A percentile compares a stretch with the other conserved stretches of the same genome.
Evolutionary conservation across 2,113 vertebrate genomes (phyloP).

Genomic region (Aegithalos caudatus): DNA sequence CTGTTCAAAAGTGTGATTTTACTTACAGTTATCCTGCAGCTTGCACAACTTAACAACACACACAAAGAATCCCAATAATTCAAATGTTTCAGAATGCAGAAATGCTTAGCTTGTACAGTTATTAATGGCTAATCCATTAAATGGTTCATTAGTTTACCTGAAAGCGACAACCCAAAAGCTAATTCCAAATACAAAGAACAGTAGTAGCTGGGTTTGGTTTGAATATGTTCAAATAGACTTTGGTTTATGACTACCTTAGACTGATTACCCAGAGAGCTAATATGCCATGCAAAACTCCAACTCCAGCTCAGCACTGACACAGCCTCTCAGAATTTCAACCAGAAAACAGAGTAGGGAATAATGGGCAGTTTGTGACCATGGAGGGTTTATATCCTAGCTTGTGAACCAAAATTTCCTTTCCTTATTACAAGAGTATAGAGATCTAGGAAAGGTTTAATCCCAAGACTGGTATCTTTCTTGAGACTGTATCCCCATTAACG

Average conservation of each 20-base stretch:
- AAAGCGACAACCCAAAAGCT: neutral
- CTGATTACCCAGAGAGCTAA: neutral
- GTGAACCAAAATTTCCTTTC: neutral
- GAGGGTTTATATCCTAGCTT: neutral
- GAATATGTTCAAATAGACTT: neutral
- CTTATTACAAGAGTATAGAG: neutral
- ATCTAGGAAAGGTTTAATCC: neutral
- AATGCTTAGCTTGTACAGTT: neutral
- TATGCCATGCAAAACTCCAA: neutral
- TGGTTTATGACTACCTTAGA: neutral
- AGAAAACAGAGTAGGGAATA: neutral
- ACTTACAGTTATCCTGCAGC: neutral
- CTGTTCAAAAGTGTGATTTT: neutral
- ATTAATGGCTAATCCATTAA: neutral
- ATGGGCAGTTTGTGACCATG: neutral
- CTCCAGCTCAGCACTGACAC: neutral
- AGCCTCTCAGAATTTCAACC: neutral
- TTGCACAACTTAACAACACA: neutral
- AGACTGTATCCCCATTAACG: neutral
- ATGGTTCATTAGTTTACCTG: neutral
- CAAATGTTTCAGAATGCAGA: neutral
- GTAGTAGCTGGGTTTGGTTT: neutral
- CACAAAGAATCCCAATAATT: neutral
- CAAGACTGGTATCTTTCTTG: neutral
- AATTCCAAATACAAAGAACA: slow-evolving; percentile 30